Evolutionary conservation across 2,113 vertebrate genomes (phyloP).

Genomic region (Gymnobelideus leadbeateri): DNA sequence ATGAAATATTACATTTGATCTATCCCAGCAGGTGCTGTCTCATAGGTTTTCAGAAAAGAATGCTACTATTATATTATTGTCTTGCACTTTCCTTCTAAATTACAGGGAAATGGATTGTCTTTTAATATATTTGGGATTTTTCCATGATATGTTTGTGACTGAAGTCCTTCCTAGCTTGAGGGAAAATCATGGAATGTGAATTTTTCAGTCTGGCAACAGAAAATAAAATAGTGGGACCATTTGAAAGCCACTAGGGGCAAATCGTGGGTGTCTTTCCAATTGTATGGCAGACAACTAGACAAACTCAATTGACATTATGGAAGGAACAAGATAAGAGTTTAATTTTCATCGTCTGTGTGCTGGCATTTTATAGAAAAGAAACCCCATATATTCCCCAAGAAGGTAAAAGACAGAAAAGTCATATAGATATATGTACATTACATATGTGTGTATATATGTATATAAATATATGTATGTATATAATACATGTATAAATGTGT

Average conservation of each 20-base stretch:
- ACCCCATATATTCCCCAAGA: background rate
- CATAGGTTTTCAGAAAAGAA: background rate
- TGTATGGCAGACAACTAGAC: background rate
- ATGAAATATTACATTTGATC: background rate
- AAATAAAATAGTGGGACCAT: background rate
- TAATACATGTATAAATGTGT: too few relatives aligned
- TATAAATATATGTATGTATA: too few relatives aligned
- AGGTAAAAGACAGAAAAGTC: background rate
- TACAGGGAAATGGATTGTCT: constrained; percentile 6
- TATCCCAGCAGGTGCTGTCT: background rate
- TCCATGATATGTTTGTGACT: background rate
- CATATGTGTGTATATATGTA: background rate
- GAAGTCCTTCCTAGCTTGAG: background rate
- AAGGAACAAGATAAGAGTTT: background rate
- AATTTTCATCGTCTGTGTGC: background rate
- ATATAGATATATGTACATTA: background rate
- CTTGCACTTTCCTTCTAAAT: constrained; percentile 24
- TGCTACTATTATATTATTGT: background rate
- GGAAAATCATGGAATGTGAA: background rate
- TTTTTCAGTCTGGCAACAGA: background rate
- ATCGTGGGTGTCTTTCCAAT: background rate
- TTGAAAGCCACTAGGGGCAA: background rate
- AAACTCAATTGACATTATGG: background rate
- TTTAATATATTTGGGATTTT: background rate
- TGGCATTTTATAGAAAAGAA: background rate